Conservation (phyloP, 2,797 vertebrate species). For the Prunella strophiata region DNA sequence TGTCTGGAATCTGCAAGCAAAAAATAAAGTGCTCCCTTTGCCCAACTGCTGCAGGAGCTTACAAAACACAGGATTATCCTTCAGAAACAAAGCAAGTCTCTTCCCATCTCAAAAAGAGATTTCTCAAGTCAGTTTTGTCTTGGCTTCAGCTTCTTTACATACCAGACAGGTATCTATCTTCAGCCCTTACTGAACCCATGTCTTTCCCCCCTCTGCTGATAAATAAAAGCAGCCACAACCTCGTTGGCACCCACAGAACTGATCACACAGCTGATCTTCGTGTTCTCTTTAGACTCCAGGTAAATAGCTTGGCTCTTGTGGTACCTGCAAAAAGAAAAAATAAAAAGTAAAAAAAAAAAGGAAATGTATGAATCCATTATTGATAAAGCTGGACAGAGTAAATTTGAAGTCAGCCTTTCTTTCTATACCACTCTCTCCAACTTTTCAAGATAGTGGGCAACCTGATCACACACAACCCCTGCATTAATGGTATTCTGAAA, state of each 20-base stretch:
- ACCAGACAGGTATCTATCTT: not conserved
- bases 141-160: not conserved
- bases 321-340: conserved; percentile 83
- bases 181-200: not conserved
- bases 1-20: not conserved
- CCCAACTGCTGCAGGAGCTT: not conserved
- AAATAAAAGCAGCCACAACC: conserved; percentile 75
- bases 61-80: not conserved
- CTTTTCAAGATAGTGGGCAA: not conserved
- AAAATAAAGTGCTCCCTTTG: not conserved
- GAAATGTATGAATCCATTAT: not conserved
- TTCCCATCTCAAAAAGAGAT: not conserved
- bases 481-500: not conserved
- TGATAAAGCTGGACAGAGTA: not conserved
- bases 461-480: not conserved
- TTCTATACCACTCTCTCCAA: not conserved
- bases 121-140: not conserved
- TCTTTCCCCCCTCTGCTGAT: not conserved
- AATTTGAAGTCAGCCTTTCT: not conserved
- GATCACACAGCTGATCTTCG: conserved; percentile 99
- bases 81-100: not conserved
- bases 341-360: not conserved
- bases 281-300: conserved; percentile 97
- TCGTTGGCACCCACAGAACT: conserved; percentile 98
- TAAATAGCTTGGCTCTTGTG: conserved; percentile 99